Evolutionary conservation across 2,113 vertebrate genomes (phyloP).

Genomic region (Pantherophis guttatus): DNA sequence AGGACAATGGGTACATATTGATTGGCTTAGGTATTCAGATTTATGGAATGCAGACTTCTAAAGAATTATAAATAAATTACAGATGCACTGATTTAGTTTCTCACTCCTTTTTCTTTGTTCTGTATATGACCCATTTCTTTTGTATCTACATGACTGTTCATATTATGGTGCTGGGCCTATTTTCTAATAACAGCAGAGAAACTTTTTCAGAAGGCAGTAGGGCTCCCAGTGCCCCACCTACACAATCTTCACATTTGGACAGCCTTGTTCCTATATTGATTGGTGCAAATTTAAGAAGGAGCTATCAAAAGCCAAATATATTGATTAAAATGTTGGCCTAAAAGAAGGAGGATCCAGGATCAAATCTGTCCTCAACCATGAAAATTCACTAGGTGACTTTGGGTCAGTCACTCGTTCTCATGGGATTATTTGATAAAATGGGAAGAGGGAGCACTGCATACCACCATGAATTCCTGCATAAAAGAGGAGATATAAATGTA

Average conservation of each 20-base stretch:
- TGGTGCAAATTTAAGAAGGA: neutral
- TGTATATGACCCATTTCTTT: neutral
- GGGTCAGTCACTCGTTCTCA: neutral
- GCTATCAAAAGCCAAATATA: neutral
- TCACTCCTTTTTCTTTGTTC: neutral
- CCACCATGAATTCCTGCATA: neutral
- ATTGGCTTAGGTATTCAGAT: neutral
- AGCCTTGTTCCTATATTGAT: neutral
- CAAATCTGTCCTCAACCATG: neutral
- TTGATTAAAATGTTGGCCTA: neutral
- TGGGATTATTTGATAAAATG: neutral
- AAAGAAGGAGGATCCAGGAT: neutral
- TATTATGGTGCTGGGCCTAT: neutral
- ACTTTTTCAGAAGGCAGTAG: neutral
- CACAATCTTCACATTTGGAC: neutral
- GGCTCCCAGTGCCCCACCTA: neutral
- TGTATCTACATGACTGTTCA: neutral
- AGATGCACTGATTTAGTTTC: neutral
- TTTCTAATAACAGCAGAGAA: neutral
- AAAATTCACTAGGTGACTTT: neutral
- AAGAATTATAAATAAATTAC: neutral
- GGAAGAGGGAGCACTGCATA: neutral
- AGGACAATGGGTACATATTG: neutral
- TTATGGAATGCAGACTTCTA: neutral
- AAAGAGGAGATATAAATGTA: neutral